Evolutionary conservation across 2,113 vertebrate species (phyloP), one percentile per base, ranked within the genome.

Genomic region (Bufo bufo): DNA sequence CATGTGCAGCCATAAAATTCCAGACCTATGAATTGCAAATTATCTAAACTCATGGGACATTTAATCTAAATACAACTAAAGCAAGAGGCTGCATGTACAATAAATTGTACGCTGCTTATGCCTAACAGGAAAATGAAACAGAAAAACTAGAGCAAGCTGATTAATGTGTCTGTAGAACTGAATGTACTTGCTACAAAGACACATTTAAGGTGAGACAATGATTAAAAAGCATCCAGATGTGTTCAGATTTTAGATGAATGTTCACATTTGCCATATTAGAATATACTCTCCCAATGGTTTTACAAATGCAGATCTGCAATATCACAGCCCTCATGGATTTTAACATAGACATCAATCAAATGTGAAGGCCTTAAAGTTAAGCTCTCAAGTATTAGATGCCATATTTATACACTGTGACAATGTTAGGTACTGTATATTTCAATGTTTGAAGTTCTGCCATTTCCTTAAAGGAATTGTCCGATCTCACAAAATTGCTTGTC

Each of bases 11-110:
- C 58, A 84, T 88, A 84, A 65, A 88, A 88, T 84, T 47, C 80
- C 77, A 84, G 58, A 52, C 66, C 72, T 84, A 88, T 88, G 87
- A 66, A 88, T 88, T 77, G 71, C 81, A 84, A 83, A 88, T 84
- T 23, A 65, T 77, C 52, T 61, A 84, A 84, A 88, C 81, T 84
- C 87, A 19, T 17, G 86, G 80, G 79, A 88, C 47, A 23, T 20
- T 63, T 75, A 65, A 84, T 84, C 71, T 77, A 61, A 84, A 88
- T 63, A 75, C 79, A 83, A 54, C 77, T 56, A 80, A 58, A 52
- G n/a, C 49, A 71, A 71, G 50, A 52, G 65, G 77, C 16, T 77
- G 58, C 71, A 69, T 65, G 81, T 19, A 82, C 79, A 65, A 84
- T 77, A 84, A 84, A 77, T 78, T 83, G 17, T 17, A 82, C 66